Evolutionary conservation across 1,140 invertebrate species (phyloP).

Genomic region (Macrocentrus cingulum): DNA sequence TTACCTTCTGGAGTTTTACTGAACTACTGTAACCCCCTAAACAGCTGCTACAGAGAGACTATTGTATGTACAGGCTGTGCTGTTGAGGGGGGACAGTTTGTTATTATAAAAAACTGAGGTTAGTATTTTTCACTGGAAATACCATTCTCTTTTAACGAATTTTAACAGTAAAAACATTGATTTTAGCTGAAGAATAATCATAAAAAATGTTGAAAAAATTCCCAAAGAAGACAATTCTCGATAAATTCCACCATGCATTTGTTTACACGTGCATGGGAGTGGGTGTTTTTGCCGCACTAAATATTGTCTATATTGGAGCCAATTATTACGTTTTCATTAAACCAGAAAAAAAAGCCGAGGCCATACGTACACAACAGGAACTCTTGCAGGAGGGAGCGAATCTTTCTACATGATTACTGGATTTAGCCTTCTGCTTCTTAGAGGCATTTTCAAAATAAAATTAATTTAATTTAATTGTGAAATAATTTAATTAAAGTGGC

Average conservation of each 20-base stretch:
- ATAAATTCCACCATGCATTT: constrained; percentile 38
- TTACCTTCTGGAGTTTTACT: too few species aligned
- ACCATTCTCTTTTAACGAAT: too few species aligned
- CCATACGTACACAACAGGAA: constrained; percentile 28
- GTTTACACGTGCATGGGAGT: constrained; percentile 35
- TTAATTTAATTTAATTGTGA: too few species aligned
- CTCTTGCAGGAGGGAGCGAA: constrained; percentile 41
- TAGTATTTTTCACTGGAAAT: too few species aligned
- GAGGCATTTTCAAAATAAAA: too few species aligned
- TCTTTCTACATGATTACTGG: neutral
- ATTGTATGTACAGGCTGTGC: too few species aligned
- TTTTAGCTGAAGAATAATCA: neutral
- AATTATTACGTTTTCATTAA: constrained; percentile 36
- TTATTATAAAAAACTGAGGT: too few species aligned
- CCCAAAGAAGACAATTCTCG: constrained; percentile 16
- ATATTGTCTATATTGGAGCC: constrained; percentile 20
- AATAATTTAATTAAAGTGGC: too few species aligned
- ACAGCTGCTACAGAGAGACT: too few species aligned
- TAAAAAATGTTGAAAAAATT: constrained; percentile 11
- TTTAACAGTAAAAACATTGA: neutral
- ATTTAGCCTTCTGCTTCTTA: too few species aligned
- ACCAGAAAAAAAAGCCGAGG: constrained; percentile 26
- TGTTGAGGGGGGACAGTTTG: too few species aligned
- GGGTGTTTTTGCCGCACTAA: constrained; percentile 5
- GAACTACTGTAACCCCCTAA: too few species aligned